Evolutionary conservation across 2,888 invertebrate species (phyloP).

Genomic region (Apotomis turbidana): DNA sequence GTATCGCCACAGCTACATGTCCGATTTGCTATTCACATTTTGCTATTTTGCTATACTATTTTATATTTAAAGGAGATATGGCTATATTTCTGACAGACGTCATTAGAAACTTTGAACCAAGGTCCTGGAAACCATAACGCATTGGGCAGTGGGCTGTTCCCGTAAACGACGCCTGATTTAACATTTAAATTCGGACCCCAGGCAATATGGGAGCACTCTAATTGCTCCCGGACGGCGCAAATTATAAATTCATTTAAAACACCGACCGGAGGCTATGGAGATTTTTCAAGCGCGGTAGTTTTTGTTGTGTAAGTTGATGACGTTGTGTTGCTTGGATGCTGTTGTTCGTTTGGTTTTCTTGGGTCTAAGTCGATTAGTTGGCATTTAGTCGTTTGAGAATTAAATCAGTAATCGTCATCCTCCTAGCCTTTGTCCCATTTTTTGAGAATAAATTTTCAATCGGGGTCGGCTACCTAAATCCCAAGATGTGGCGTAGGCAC

Average conservation of each 20-base stretch:
- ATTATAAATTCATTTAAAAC: slow-evolving; percentile 77
- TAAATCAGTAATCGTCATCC: too few relatives aligned
- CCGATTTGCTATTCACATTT: too few relatives aligned
- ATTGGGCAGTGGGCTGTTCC: slow-evolving; percentile 46
- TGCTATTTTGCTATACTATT: too few relatives aligned
- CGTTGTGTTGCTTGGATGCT: slow-evolving; percentile 3
- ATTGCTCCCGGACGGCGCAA: slow-evolving; percentile 63
- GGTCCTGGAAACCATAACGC: slow-evolving; percentile 32
- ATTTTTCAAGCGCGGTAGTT: slow-evolving; percentile 50
- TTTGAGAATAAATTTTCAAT: too few relatives aligned
- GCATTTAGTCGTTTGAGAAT: too few relatives aligned
- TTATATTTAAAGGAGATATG: too few relatives aligned
- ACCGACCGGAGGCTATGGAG: slow-evolving; percentile 54
- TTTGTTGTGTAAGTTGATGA: slow-evolving; percentile 33
- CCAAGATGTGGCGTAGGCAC: too few relatives aligned
- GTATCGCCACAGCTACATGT: too few relatives aligned
- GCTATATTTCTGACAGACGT: too few relatives aligned
- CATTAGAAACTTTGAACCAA: too few relatives aligned
- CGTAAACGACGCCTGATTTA: slow-evolving; percentile 62
- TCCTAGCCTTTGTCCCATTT: too few relatives aligned
- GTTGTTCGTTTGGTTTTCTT: neutral
- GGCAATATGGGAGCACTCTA: slow-evolving; percentile 65
- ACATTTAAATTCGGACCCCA: slow-evolving; percentile 66
- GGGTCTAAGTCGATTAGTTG: neutral
- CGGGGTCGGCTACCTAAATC: too few relatives aligned